Base-by-base conservation (phyloP, 2,888 invertebrate species). In the Eilema caniola region DNA sequence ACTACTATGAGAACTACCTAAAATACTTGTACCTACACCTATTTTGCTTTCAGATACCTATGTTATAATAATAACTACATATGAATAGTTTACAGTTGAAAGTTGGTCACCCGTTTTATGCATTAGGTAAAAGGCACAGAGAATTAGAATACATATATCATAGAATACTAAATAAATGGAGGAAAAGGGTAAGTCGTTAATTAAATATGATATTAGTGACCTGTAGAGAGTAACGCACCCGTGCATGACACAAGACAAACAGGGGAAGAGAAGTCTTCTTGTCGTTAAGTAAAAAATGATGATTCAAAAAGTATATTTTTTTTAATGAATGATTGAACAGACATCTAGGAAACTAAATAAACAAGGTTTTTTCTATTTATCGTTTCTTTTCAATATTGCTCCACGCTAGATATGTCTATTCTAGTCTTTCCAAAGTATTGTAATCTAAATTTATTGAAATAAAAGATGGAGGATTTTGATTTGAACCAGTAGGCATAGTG, bases 41-140 rank as follows among this genome's bases (percentile, higher is more conserved):
- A 47, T 20, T 20, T n/a, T 53, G 10, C 8, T 53, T 10, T 10
- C 8, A 20, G 20, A 12, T 53, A 53, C 53, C n/a, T 53, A n/a
- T 47, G 20, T 47, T 47, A 47, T 20, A 47, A 41, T 41, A 47
- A 20, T 47, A 47, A 47, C 20, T 20, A 5, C 16, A 20, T 47
- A 5, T 7, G 20, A 20, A 20, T 53, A 53, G 53, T n/a, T n/a
- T 53, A n/a, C 20, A 53, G 8, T 53, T 53, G 53, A n/a, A n/a
- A 53, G n/a, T 53, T 53, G 53, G n/a, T 53, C 53, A 53, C 20
- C 53, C 53, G n/a, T 53, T 53, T 53, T 2, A 53, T 53, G 53
- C n/a, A 53, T n/a, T 53, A 53, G 53, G n/a, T 53, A 53, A 53
- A 53, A 53, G 53, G 47, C 47, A 62, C 33, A 62, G 37, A 37